Base-by-base conservation (phyloP, 2,797 vertebrate genomes). In the Sebastes nivosus region DNA sequence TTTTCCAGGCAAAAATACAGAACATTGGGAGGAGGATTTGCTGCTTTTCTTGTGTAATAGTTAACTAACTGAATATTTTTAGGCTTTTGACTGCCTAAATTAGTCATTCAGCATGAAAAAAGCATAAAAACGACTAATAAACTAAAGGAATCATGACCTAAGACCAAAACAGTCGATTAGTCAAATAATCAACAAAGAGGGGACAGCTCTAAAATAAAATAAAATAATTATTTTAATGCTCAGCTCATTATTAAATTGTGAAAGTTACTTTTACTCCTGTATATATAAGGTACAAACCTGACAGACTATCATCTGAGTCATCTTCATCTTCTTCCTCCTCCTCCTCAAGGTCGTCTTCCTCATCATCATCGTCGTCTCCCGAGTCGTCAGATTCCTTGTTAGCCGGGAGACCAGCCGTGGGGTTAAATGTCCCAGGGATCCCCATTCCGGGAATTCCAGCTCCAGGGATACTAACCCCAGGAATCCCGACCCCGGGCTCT, bases 311-410 rank as follows among this genome's bases (percentile, higher is more conserved):
- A 92, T 99, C 98, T 68, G 98, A 97, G 94, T 99, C 98, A 83
- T 96, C 96, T 83, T 99, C 97, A 72, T 97, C 98, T 69, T 99
- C 98, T 67, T 99, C 87, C 71, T 79, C 77, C 27, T 80, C 80
- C 24, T 86, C 98, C 27, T 99, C 97, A 18, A 96, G 96, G 8
- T 97, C 96, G 2, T 98, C 97, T 6, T 98, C 97, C 2, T 99
- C 98, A 0, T 99, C 98, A 0, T 99, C 98, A 2, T 99, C 98
- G 0, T 99, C 98, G 66, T 99, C 98, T 80, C 96, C 97, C 2
- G 98, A 99, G 90, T 99, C 98, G 18, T 99, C 98, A 12, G 99
- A 99, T 92, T 99, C 99, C 93, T 98, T 99, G 93, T 97, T 98
- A 89, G 97, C 97, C 24, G 97, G 97, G 84, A 97, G 96, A 80